phyloP scores from a whole-genome alignment of 1,140 invertebrate genomes.

The Pomacea maculata region DNA sequence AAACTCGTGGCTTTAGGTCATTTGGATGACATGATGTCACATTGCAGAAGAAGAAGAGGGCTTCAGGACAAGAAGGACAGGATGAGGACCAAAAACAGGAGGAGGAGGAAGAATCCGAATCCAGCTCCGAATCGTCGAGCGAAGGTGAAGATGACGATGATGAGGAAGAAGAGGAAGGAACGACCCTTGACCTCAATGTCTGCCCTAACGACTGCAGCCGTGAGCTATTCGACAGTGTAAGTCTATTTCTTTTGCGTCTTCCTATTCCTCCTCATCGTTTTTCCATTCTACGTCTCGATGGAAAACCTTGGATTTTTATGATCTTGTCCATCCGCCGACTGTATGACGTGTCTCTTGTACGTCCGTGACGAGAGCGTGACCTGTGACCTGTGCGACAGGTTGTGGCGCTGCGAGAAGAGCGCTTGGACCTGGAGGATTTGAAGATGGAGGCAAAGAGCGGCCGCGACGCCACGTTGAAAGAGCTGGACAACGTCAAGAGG shows the following conservation, averaged over 20 bases:
- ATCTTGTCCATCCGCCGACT: neutral
- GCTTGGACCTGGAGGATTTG: conserved; percentile 8
- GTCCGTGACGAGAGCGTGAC: neutral
- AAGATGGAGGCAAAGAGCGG: conserved; percentile 2
- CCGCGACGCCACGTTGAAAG: conserved; percentile 1
- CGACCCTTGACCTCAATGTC: neutral
- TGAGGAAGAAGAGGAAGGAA: conserved; percentile 8
- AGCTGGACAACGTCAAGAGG: neutral
- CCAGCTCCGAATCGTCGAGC: conserved; percentile 1
- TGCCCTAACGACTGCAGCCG: conserved; percentile 3
- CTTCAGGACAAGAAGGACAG: neutral
- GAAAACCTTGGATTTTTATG: neutral
- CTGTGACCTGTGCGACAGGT: neutral
- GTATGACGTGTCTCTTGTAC: neutral
- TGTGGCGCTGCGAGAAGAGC: neutral
- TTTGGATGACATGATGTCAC: neutral
- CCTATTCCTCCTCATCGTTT: neutral
- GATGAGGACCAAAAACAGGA: neutral
- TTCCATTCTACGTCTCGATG: neutral
- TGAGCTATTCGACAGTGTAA: neutral
- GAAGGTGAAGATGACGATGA: neutral
- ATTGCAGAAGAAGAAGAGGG: neutral
- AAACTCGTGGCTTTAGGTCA: neutral
- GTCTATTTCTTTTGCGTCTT: neutral
- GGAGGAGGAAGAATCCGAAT: neutral